Conservation (phyloP, 2,113 vertebrate species). For the Galeopterus variegatus region DNA sequence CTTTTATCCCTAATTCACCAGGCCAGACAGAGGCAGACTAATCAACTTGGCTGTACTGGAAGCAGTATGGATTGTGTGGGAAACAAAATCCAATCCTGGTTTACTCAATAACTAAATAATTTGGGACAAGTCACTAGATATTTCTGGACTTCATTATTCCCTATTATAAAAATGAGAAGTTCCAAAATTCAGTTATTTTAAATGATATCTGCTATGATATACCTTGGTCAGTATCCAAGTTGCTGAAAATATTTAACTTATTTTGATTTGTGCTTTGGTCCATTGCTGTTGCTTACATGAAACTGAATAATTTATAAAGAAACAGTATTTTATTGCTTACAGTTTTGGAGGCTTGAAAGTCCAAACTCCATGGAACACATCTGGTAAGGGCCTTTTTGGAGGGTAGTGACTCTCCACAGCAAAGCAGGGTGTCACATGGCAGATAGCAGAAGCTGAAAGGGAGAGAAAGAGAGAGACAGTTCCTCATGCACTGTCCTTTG, state of each 20-base stretch:
- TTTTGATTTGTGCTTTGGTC: not conserved
- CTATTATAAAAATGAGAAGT: not conserved
- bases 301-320: too few relatives aligned
- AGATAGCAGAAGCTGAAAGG: too few relatives aligned
- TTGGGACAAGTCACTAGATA: not conserved
- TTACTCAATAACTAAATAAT: not conserved
- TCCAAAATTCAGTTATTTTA: not conserved
- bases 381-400: too few relatives aligned
- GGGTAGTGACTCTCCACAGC: too few relatives aligned
- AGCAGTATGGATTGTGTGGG: not conserved
- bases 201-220: not conserved
- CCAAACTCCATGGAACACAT: too few relatives aligned
- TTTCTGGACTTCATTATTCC: not conserved
- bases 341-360: too few relatives aligned
- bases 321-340: too few relatives aligned
- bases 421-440: too few relatives aligned
- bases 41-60: not conserved
- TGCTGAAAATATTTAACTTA: constrained; percentile 33
- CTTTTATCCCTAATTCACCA: not conserved
- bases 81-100: not conserved
- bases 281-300: too few relatives aligned
- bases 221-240: not conserved
- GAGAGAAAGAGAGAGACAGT: too few relatives aligned
- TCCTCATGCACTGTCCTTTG: too few relatives aligned
- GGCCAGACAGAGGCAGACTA: not conserved